Percentiles rank a stretch among this genome's conserved stretches.
Evolutionary conservation across 2,888 invertebrate genomes (phyloP).

Genomic region (Tachina fera): DNA sequence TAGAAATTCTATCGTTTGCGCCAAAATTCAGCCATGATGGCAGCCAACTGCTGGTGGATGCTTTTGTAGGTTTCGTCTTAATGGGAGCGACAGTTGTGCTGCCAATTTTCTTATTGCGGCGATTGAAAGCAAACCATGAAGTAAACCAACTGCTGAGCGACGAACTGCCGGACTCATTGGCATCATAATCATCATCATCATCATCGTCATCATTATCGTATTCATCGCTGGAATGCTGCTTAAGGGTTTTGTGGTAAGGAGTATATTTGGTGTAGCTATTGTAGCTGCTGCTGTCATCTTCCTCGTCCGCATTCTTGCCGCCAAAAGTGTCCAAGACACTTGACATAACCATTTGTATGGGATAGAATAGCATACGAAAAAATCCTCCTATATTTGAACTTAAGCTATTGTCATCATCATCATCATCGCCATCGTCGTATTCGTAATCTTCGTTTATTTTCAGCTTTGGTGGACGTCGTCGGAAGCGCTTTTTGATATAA

Average conservation of each 20-base stretch:
- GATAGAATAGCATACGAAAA: slow-evolving; percentile 80
- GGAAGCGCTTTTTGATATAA: slow-evolving; percentile 75
- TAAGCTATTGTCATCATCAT: slow-evolving; percentile 73
- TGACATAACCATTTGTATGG: slow-evolving; percentile 79
- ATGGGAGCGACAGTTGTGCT: slow-evolving; percentile 72
- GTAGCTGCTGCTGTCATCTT: slow-evolving; percentile 67
- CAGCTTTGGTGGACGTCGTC: slow-evolving; percentile 73
- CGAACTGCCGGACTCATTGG: slow-evolving; percentile 70
- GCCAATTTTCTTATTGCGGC: slow-evolving; percentile 76
- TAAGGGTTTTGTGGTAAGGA: slow-evolving; percentile 77
- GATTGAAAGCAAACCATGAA: slow-evolving; percentile 78
- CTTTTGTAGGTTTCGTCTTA: slow-evolving; percentile 68
- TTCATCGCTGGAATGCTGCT: slow-evolving; percentile 67
- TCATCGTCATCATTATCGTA: slow-evolving; percentile 66
- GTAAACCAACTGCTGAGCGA: slow-evolving; percentile 78
- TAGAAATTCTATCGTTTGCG: slow-evolving; percentile 66
- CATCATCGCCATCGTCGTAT: slow-evolving; percentile 73
- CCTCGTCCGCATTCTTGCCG: slow-evolving; percentile 70
- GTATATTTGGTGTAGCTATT: slow-evolving; percentile 77
- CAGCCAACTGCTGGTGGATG: slow-evolving; percentile 78
- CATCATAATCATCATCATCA: slow-evolving; percentile 71
- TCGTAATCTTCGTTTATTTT: slow-evolving; percentile 71
- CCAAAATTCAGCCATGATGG: slow-evolving; percentile 80
- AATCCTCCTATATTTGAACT: slow-evolving; percentile 77
- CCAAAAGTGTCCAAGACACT: slow-evolving; percentile 77